Evolutionary conservation across 2,113 vertebrate species (phyloP).

Genomic region (Chionomys nivalis): DNA sequence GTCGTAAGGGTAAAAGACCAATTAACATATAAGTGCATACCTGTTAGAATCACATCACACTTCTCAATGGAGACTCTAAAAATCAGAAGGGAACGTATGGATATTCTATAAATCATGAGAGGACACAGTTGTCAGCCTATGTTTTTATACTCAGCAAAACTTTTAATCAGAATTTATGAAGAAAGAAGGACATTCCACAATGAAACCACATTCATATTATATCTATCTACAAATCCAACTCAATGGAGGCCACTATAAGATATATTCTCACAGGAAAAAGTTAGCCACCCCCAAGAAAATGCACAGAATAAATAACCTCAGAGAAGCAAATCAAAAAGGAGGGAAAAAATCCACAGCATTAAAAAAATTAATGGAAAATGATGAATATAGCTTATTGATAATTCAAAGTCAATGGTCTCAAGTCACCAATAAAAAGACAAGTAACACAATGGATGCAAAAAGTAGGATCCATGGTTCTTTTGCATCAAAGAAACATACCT

Average conservation of each 20-base stretch:
- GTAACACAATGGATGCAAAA: background rate
- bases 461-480: background rate
- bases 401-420: background rate
- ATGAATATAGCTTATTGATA: background rate
- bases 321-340: background rate
- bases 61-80: background rate
- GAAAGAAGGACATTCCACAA: background rate
- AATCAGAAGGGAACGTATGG: background rate
- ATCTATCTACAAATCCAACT: background rate
- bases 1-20: background rate
- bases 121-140: background rate
- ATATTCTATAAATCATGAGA: background rate
- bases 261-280: background rate
- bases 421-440: background rate
- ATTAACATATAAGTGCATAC: background rate
- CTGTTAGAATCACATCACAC: background rate
- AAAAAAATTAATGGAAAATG: background rate
- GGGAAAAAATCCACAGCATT: background rate
- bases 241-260: too few relatives aligned
- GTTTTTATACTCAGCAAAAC: background rate
- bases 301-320: background rate
- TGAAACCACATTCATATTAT: background rate
- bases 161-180: background rate
- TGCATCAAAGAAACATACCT: background rate
- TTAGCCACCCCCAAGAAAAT: background rate